A percentile compares a stretch with the other conserved stretches of the same genome.
phyloP scores from a whole-genome alignment of 1,140 invertebrate genomes.

The Drosophila obscura region DNA sequence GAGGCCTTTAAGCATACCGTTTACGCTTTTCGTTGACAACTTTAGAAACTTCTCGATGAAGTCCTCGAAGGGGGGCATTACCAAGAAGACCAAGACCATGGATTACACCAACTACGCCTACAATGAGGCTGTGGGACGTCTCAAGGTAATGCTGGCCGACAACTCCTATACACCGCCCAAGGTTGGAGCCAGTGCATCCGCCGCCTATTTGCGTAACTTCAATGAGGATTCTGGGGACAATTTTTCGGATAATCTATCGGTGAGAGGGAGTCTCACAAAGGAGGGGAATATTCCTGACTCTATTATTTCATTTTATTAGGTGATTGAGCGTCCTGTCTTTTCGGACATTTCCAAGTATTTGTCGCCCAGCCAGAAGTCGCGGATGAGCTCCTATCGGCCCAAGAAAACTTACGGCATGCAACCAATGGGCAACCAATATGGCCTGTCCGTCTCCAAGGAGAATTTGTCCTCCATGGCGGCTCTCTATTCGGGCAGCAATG shows the following conservation, averaged over 20 bases:
- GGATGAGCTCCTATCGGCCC: slow-evolving; percentile 60
- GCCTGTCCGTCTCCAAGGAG: slow-evolving; percentile 68
- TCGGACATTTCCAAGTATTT: slow-evolving; percentile 84
- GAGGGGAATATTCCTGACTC: background rate
- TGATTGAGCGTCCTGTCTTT: slow-evolving; percentile 78
- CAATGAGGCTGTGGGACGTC: slow-evolving; percentile 90
- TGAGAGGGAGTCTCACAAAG: slow-evolving; percentile 10
- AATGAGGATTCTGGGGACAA: slow-evolving; percentile 86
- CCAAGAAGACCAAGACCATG: slow-evolving; percentile 86
- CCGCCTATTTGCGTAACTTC: slow-evolving; percentile 78
- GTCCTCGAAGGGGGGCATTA: slow-evolving; percentile 71
- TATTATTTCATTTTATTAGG: slow-evolving; percentile 23
- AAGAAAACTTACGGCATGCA: slow-evolving; percentile 51
- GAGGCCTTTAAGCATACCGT: background rate
- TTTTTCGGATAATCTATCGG: slow-evolving; percentile 83
- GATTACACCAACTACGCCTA: slow-evolving; percentile 93
- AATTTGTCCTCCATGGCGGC: slow-evolving; percentile 50
- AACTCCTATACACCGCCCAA: slow-evolving; percentile 86
- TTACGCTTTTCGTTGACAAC: slow-evolving; percentile 12
- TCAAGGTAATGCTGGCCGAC: slow-evolving; percentile 90
- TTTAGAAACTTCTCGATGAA: slow-evolving; percentile 82
- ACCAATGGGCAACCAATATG: slow-evolving; percentile 25
- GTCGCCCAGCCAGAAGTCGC: slow-evolving; percentile 79
- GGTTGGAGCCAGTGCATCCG: slow-evolving; percentile 36
- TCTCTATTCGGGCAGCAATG: slow-evolving; percentile 39